These are phyloP conservation scores for Nineta flava DNA, from an alignment of 2,888 invertebrate genomes.

Conservation along the genomic window DNA sequence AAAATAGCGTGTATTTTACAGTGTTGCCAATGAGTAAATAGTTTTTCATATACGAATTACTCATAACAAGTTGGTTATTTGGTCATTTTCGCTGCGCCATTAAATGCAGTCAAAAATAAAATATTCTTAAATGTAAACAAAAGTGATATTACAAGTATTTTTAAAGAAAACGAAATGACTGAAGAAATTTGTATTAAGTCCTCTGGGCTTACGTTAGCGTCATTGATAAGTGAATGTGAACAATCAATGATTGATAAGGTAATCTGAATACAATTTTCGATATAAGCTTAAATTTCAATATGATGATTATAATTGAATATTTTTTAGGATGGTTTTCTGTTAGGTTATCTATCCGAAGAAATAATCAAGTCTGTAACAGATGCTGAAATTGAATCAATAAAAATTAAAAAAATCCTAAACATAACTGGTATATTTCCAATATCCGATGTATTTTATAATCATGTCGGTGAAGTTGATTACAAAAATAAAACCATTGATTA, in stretches of 20 bases:
- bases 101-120: no score
- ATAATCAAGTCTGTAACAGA: conserved; percentile 53
- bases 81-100: no score
- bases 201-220: background rate
- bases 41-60: no score
- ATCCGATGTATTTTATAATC: conserved; percentile 40
- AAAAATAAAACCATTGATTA: conserved; percentile 32
- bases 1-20: no score
- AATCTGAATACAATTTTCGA: no score
- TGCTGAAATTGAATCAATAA: conserved; percentile 43
- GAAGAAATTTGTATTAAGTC: background rate
- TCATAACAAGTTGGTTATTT: no score
- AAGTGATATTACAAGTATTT: no score
- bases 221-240: background rate
- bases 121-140: no score
- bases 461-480: conserved; percentile 38
- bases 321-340: conserved; percentile 42
- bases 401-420: conserved; percentile 41
- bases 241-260: background rate
- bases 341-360: conserved; percentile 45
- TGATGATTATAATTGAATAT: background rate
- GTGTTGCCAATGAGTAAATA: no score
- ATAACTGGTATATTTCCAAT: conserved; percentile 43
- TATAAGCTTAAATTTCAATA: background rate
- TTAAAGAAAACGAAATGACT: background rate